These are phyloP conservation scores for Puma concolor DNA, from an alignment of 2,113 vertebrate species.

Conservation along the genomic window DNA sequence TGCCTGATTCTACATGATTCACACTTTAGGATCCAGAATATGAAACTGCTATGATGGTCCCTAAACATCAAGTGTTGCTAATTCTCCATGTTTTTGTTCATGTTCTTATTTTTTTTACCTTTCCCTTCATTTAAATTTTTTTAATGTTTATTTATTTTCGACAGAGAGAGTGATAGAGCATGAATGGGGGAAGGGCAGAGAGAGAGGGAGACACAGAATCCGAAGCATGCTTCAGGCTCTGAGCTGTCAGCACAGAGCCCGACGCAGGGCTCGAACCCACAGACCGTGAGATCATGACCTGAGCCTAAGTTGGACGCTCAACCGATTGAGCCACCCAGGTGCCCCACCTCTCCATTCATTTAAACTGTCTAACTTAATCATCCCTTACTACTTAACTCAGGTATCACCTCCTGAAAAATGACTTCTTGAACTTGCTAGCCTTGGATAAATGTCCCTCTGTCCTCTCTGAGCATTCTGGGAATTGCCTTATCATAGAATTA, in stretches of 20 bases:
- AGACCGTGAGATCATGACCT: too few species aligned
- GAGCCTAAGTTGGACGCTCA: too few species aligned
- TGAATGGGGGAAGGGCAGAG: too few species aligned
- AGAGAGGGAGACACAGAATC: too few species aligned
- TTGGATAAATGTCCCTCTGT: background rate
- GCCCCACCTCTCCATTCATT: background rate
- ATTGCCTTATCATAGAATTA: background rate
- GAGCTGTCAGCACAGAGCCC: too few species aligned
- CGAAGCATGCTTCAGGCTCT: too few species aligned
- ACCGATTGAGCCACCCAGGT: too few species aligned
- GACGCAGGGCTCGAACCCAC: too few species aligned
- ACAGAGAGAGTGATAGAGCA: too few species aligned
- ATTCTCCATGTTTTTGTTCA: background rate
- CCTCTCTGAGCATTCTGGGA: background rate
- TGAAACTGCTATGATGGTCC: background rate
- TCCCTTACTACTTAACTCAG: background rate
- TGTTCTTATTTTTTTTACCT: background rate
- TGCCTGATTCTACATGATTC: background rate
- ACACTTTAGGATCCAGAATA: background rate
- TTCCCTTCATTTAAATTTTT: background rate
- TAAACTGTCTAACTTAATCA: background rate
- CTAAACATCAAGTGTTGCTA: background rate
- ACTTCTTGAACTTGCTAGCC: background rate
- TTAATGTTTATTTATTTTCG: too few species aligned
- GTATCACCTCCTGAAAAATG: background rate